Evolutionary conservation across 1,140 invertebrate genomes (phyloP).

Genomic region (Papilio glaucus): DNA sequence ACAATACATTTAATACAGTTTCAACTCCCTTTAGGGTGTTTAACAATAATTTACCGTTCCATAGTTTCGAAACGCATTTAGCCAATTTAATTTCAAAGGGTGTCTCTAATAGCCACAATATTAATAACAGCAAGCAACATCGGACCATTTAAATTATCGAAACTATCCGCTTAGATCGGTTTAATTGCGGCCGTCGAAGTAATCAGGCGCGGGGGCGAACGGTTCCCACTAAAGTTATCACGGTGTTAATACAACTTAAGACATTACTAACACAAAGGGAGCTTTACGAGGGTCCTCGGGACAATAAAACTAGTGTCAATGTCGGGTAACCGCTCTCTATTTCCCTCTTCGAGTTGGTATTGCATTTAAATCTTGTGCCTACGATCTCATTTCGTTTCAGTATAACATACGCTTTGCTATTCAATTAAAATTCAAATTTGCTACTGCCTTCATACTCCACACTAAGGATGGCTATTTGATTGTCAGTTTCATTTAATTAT

Average conservation of each 20-base stretch:
- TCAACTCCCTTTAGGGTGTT: not conserved
- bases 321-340: slow-evolving; percentile 73
- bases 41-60: slow-evolving; percentile 28
- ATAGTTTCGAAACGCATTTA: slow-evolving; percentile 47
- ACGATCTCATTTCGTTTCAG: slow-evolving; percentile 13
- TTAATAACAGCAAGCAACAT: slow-evolving; percentile 62
- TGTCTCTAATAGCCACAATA: slow-evolving; percentile 50
- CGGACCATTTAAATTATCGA: slow-evolving; percentile 71
- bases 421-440: slow-evolving; percentile 22
- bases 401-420: not conserved
- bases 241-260: slow-evolving; percentile 78
- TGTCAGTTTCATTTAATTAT: not conserved
- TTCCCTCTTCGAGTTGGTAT: slow-evolving; percentile 66
- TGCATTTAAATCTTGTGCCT: slow-evolving; percentile 28
- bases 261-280: slow-evolving; percentile 77
- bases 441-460: slow-evolving; percentile 18
- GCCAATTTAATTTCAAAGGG: slow-evolving; percentile 72
- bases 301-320: slow-evolving; percentile 82
- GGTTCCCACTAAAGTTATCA: slow-evolving; percentile 72
- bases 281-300: slow-evolving; percentile 70
- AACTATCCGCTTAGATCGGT: slow-evolving; percentile 66
- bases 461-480: not conserved
- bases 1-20: not conserved
- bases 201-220: slow-evolving; percentile 52
- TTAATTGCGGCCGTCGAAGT: slow-evolving; percentile 59